Conservation (phyloP, 2,113 vertebrate species). For the Dromas ardeola region DNA sequence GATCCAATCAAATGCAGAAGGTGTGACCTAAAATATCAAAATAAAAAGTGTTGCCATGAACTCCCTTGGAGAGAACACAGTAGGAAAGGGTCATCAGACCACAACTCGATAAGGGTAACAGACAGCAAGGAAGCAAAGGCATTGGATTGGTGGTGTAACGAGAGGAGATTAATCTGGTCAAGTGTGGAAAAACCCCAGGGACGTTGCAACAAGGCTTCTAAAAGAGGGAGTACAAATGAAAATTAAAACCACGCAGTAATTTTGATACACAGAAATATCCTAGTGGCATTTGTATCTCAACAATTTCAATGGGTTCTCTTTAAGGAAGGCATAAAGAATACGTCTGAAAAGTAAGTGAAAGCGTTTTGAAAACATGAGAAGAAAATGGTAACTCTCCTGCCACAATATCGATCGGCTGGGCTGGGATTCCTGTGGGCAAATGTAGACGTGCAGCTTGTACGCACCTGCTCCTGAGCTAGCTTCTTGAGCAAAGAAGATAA, state of each 20-base stretch:
- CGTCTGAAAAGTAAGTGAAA: neutral
- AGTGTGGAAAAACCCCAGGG: neutral
- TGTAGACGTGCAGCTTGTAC: neutral
- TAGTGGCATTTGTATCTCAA: neutral
- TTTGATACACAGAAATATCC: neutral
- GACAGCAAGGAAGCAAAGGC: neutral
- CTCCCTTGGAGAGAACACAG: neutral
- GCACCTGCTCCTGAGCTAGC: neutral
- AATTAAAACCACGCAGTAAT: neutral
- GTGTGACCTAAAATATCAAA: constrained; percentile 19
- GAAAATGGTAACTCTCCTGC: neutral
- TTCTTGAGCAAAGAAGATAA: neutral
- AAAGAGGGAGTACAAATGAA: neutral
- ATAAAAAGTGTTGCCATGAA: neutral
- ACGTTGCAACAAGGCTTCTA: neutral
- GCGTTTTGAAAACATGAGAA: neutral
- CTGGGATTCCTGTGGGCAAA: neutral
- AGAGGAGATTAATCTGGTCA: neutral
- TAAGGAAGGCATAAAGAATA: neutral
- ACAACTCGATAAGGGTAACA: neutral
- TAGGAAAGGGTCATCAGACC: neutral
- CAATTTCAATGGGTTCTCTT: neutral
- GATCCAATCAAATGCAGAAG: neutral
- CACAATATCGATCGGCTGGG: rapidly evolving
- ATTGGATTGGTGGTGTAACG: neutral